Evolutionary conservation across 2,888 invertebrate species (phyloP), one percentile per base, ranked within the genome.

Genomic region (Tetrapedia diversipes): DNA sequence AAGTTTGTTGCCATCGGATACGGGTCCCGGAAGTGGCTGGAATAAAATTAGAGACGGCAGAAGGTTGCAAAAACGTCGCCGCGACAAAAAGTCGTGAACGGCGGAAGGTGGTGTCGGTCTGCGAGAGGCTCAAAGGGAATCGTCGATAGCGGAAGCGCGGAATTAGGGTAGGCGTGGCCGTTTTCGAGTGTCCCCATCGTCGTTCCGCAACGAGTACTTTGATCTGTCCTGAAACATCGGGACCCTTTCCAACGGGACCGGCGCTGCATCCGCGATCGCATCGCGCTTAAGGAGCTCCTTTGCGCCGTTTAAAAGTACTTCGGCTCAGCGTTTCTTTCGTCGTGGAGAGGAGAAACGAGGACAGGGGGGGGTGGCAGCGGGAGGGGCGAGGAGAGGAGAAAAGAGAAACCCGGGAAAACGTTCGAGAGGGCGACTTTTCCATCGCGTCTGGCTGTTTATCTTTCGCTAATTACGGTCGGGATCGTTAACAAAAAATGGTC

Each of bases 111-210:
- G 71, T 73, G 75, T 70, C 68, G 57, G 69, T 73, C 67, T 65
- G 54, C 56, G 74, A 65, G 65, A 80, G 39, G 56, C 49, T 83
- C 74, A 83, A 83, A 82, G 76, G 39, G 75, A 81, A 69, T 65
- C 75, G 65, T 69, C 68, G 75, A 69, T 71, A 63, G 77, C 60
- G 68, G 68, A 77, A 67, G 54, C 75, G 29, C 41, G 76, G 71
- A 80, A 82, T 80, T 82, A 82, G 67, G 65, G 60, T 74, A 71
- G 75, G 81, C 57, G 80, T 81, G 80, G 79, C 45, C 77, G 60
- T 83, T 75, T 56, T 67, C 69, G 47, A 66, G 61, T 74, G 67
- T 79, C 67, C 54, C 63, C n/a, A n/a, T 51, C 67, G 45, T 67
- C 66, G 67, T 53, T 72, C 67, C 60, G 66, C 56, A 49, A 41